Base-by-base conservation (phyloP, 2,113 vertebrate species). In the Caloenas nicobarica region DNA sequence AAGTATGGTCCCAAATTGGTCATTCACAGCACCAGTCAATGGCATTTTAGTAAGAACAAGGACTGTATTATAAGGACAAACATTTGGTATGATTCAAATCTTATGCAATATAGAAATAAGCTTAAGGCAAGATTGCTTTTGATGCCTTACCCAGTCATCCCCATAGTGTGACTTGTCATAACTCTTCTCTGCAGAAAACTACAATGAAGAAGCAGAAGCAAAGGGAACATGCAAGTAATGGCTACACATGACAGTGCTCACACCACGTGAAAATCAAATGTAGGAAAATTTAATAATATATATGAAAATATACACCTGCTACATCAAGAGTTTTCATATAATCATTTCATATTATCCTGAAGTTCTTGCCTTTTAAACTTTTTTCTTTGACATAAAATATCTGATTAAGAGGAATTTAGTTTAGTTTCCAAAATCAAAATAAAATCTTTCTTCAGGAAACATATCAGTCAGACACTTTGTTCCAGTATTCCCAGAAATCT, bases 61-160 rank as follows among this genome's bases (percentile, higher is more conserved):
- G 88, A 24, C 73, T 69, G 31, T 72, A 93, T 96, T 96, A 74
- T 92, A 53, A 88, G 65, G 57, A 38, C 73, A 90, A 90, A 71
- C 46, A 91, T 79, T 91, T 88, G 80, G 82, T 72, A 71, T 65
- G n/a, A 92, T 71, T 87, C 77, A 96, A 85, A 69, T 84, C 86
- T 97, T 94, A 81, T 76, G 88, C 81, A 93, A 96, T 68, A 84
- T 72, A 93, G 77, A 94, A 95, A 93, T 40, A 42, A 87, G 83
- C 93, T 92, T 69, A 73, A 94, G 90, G 92, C 83, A 94, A 92
- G 34, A 81, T 54, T 84, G 77, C 44, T 91, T 93, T 94, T 92
- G 83, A 89, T 92, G 86, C 40, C 26, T 83, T 64, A 84, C 61
- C 36, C 38, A 90, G 69, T 86, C 92, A 84, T 71, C n/a, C 64